Evolutionary conservation across 2,888 invertebrate genomes (phyloP).

Genomic region (Cephus pulcher): DNA sequence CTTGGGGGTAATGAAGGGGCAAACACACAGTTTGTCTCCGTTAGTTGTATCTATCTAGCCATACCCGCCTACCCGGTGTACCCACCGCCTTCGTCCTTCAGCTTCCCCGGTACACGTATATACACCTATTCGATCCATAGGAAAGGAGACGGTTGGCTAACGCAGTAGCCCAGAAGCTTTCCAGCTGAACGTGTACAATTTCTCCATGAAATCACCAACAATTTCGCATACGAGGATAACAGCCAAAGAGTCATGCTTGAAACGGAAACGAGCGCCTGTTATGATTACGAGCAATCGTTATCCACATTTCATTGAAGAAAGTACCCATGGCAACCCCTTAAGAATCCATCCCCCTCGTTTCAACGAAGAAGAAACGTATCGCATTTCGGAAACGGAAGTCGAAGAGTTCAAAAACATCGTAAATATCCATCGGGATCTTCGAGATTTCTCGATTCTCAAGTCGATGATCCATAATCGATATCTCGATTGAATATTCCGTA

Average conservation of each 20-base stretch:
- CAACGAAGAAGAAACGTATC: not conserved
- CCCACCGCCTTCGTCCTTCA: slow-evolving; percentile 19
- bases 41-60: slow-evolving; percentile 49
- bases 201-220: not conserved
- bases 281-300: not conserved
- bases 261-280: not conserved
- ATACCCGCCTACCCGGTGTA: slow-evolving; percentile 9
- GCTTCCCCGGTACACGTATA: not conserved
- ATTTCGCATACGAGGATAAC: not conserved
- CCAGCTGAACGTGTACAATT: not conserved
- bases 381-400: not conserved
- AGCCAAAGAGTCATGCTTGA: not conserved
- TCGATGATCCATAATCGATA: not conserved
- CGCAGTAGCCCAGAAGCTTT: not conserved
- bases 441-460: not conserved
- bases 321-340: not conserved
- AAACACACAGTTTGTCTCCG: slow-evolving; percentile 63
- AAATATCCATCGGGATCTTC: not conserved
- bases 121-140: not conserved
- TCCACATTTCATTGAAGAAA: not conserved
- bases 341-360: not conserved
- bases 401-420: not conserved
- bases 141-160: not conserved
- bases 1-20: slow-evolving; percentile 63
- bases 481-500: not conserved